These are phyloP conservation scores for Syndactyla subalaris DNA, from an alignment of 2,797 vertebrate species.

Conservation along the genomic window DNA sequence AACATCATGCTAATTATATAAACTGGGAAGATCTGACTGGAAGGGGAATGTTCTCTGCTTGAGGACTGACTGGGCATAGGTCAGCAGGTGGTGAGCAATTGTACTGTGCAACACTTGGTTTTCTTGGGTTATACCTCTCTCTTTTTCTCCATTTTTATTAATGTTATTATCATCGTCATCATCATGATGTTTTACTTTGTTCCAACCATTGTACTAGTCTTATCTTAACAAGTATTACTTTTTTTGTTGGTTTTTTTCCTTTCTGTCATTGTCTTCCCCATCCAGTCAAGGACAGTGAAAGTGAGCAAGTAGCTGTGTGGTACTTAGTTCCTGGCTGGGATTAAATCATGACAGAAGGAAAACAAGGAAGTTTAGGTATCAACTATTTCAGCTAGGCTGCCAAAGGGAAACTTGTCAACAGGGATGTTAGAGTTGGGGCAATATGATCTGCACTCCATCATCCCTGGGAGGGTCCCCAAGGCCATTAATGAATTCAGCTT, in stretches of 20 bases:
- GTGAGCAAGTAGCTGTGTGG: not conserved
- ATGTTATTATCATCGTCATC: not conserved
- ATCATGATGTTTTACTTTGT: not conserved
- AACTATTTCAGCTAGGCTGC: not conserved
- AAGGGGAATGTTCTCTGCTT: not conserved
- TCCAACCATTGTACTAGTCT: not conserved
- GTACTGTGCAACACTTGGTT: not conserved
- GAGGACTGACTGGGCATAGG: rapidly evolving
- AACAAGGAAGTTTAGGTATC: not conserved
- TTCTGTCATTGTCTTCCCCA: not conserved
- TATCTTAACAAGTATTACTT: not conserved
- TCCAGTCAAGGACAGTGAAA: not conserved
- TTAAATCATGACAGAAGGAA: not conserved
- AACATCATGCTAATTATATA: not conserved
- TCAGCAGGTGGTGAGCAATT: not conserved
- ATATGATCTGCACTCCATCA: not conserved
- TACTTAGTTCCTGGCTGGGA: not conserved
- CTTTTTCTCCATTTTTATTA: not conserved
- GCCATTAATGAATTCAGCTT: not conserved
- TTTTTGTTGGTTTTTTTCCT: not conserved
- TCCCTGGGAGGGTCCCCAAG: not conserved
- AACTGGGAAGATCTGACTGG: not conserved
- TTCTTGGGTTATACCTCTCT: not conserved
- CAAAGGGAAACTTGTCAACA: not conserved
- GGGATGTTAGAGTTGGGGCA: not conserved